These are phyloP conservation scores for Strigamia maritima DNA, from an alignment of 2,888 invertebrate genomes.

Conservation along the genomic window DNA sequence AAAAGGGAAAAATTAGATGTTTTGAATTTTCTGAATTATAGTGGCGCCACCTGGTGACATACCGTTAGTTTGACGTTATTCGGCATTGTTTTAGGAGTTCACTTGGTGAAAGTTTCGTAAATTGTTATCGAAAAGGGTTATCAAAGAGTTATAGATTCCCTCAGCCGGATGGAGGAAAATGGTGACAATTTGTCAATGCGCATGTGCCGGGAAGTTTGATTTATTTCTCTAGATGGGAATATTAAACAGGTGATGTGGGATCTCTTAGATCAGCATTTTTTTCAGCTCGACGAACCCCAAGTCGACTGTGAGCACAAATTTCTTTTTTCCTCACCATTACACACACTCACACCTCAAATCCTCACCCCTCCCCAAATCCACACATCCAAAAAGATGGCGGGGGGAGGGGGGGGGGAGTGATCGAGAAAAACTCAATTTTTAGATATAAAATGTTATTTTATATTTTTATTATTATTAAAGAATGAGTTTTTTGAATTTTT, in stretches of 20 bases:
- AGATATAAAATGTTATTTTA: not conserved
- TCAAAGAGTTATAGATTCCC: not conserved
- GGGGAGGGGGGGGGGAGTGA: too few relatives aligned
- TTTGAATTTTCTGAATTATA: too few relatives aligned
- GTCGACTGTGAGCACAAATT: conserved; percentile 27
- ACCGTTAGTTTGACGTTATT: too few relatives aligned
- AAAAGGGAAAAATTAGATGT: too few relatives aligned
- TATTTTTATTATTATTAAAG: not conserved
- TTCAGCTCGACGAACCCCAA: conserved; percentile 11
- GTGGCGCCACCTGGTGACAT: not conserved
- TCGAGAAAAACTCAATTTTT: too few relatives aligned
- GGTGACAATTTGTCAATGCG: conserved; percentile 22
- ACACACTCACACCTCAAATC: conserved; percentile 29
- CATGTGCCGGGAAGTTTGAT: conserved; percentile 14
- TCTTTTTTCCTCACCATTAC: conserved; percentile 26
- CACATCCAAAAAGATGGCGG: not conserved
- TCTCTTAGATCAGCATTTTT: conserved; percentile 29
- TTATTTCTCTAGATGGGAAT: conserved; percentile 7
- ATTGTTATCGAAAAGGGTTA: not conserved
- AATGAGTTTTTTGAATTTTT: not conserved
- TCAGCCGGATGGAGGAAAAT: not conserved
- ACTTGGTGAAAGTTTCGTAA: too few relatives aligned
- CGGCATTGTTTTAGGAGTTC: too few relatives aligned
- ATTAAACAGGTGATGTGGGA: conserved; percentile 29
- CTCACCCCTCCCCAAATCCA: not conserved